Evolutionary conservation across 2,797 vertebrate genomes (phyloP).

Genomic region (Falco columbarius): DNA sequence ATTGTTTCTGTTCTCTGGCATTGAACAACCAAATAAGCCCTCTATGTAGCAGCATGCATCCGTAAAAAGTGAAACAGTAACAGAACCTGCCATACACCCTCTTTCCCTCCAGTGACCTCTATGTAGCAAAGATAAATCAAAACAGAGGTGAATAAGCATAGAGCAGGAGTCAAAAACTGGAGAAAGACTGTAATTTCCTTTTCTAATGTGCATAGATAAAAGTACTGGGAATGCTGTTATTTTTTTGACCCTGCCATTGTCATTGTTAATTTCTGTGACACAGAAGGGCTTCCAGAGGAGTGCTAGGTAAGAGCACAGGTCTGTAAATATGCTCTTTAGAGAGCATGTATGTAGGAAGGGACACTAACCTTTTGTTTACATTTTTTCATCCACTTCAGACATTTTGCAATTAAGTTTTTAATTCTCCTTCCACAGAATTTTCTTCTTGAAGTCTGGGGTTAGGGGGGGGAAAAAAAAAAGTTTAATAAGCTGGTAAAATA

Average conservation of each 20-base stretch:
- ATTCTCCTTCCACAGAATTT: background rate
- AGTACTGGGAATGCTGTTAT: background rate
- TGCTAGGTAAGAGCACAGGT: background rate
- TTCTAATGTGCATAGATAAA: background rate
- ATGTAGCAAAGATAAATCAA: background rate
- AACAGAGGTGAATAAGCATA: background rate
- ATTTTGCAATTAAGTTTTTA: background rate
- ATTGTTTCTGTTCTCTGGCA: background rate
- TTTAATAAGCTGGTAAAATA: background rate
- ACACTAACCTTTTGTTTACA: background rate
- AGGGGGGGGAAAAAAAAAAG: background rate
- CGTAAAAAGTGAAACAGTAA: background rate
- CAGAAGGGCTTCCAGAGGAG: background rate
- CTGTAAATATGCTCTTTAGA: background rate
- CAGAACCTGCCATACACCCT: background rate
- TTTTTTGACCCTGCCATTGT: background rate
- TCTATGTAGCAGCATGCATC: background rate
- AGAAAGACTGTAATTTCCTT: background rate
- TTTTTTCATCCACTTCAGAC: background rate
- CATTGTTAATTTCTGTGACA: conserved; percentile 1
- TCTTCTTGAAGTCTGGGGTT: background rate
- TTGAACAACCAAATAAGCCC: background rate
- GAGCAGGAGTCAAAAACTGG: background rate
- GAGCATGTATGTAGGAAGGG: background rate
- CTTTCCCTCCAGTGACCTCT: background rate